These are phyloP conservation scores for Pseudomugil gertrudae DNA, from an alignment of 2,797 vertebrate species.

Conservation along the genomic window DNA sequence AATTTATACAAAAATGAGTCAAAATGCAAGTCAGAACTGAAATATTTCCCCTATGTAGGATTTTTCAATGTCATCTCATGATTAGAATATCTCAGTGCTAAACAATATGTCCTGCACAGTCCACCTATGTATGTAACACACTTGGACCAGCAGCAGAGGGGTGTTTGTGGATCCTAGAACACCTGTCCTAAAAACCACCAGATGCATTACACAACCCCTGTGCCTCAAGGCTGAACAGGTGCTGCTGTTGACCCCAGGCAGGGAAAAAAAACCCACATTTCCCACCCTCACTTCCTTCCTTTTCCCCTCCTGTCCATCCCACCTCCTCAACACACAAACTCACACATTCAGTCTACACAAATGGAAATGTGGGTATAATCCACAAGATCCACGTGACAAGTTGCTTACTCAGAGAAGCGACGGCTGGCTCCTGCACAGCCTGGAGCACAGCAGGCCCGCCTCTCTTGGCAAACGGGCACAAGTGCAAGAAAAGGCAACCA, in stretches of 20 bases:
- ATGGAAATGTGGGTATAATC: constrained; percentile 49
- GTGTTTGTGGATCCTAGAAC: constrained; percentile 41
- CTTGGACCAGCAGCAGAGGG: background rate
- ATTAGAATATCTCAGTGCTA: background rate
- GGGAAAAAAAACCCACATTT: constrained; percentile 34
- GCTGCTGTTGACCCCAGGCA: constrained; percentile 36
- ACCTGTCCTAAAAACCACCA: constrained; percentile 42
- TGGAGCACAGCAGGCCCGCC: constrained; percentile 29
- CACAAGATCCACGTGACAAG: constrained; percentile 51
- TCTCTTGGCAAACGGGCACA: constrained; percentile 22
- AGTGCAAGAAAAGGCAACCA: constrained; percentile 19
- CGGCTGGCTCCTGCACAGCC: constrained; percentile 20
- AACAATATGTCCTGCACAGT: background rate
- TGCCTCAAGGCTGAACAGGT: constrained; percentile 58
- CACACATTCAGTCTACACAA: constrained; percentile 37
- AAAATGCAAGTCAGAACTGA: background rate
- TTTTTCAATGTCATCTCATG: background rate
- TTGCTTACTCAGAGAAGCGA: constrained; percentile 28
- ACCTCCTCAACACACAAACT: constrained; percentile 10
- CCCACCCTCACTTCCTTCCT: constrained; percentile 32
- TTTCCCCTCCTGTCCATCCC: constrained; percentile 22
- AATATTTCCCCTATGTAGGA: background rate
- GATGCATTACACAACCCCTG: constrained; percentile 25
- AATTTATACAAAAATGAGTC: background rate
- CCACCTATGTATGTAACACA: background rate